Base-by-base conservation (phyloP, 1,140 invertebrate genomes). In the Drosophila mayri region DNA sequence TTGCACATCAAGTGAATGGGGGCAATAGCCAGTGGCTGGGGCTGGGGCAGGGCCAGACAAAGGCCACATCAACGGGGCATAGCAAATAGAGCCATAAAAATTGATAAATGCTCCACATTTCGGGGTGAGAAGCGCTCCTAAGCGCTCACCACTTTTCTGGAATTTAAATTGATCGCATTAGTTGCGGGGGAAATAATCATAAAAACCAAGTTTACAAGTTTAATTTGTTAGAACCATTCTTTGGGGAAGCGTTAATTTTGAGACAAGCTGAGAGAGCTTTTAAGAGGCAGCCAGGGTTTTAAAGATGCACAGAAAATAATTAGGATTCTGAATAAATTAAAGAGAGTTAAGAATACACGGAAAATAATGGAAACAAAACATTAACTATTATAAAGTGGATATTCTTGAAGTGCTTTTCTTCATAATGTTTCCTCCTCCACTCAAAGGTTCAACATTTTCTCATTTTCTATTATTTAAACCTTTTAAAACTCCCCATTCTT, bases 1-100 rank as follows among this genome's bases (percentile, higher is more conserved):
- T 88, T 87, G 84, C 83, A 87, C 88, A 87, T 87, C 79, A 73
- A 73, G 79, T 61, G 77, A 86, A 79, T 86, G 65, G 44, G 49
- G 70, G 55, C 62, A 38, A 4, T 7, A 30, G 18, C 18, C 28
- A 4, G 49, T 0, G 47, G 3, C 49, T 1, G 30, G 6, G 28
- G 11, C 25, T 4, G 47, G 25, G 44, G 3, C 16, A 11, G 35
- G 35, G 12, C 35, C 35, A 18, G n/a, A 59, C 46, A 73, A 54
- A 54, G 28, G 25, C 57, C 47, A 49, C 58, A 65, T 47, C 49
- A 76, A 50, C 41, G 61, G 62, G 57, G 49, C 61, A 30, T 22
- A 50, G 49, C 57, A 78, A 87, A 84, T 88, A 77, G 64, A 88
- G 85, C 70, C 73, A 90, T 88, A 80, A 88, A 88, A 88, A 61